phyloP scores from a whole-genome alignment of 2,888 invertebrate genomes.

The Eupithecia centaureata region DNA sequence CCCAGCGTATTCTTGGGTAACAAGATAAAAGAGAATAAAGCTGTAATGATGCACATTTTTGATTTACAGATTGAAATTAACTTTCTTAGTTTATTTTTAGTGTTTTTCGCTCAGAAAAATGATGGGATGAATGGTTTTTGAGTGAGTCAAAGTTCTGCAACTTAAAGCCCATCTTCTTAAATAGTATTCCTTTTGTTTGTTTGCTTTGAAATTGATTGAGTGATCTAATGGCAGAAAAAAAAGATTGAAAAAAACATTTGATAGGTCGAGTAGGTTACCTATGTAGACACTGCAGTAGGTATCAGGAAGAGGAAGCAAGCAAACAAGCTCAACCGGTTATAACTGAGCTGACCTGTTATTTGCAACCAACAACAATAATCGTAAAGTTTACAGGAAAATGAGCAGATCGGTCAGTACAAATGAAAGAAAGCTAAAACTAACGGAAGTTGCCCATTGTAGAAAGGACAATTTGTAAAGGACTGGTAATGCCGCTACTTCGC shows the following conservation, averaged over 20 bases:
- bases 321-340: constrained; percentile 19
- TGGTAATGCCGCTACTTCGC: constrained; percentile 20
- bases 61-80: constrained; percentile 6
- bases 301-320: constrained; percentile 28
- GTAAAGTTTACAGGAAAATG: constrained; percentile 16
- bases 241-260: not conserved
- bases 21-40: constrained; percentile 21
- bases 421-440: constrained; percentile 8
- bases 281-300: not conserved
- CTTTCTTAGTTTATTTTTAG: not conserved
- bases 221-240: not conserved
- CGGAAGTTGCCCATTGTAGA: constrained; percentile 23
- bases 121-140: not conserved
- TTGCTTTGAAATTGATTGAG: not conserved
- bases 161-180: not conserved
- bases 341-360: constrained; percentile 14
- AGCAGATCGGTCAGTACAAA: constrained; percentile 1
- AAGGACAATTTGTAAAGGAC: constrained; percentile 23
- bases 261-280: not conserved
- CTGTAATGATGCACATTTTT: constrained; percentile 13
- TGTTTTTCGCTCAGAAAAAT: not conserved
- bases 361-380: constrained; percentile 14
- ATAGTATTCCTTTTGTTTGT: not conserved
- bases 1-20: constrained; percentile 28
- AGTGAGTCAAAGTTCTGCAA: not conserved